Evolutionary conservation across 2,797 vertebrate species (phyloP).

Genomic region (Myiotriccus ornatus): DNA sequence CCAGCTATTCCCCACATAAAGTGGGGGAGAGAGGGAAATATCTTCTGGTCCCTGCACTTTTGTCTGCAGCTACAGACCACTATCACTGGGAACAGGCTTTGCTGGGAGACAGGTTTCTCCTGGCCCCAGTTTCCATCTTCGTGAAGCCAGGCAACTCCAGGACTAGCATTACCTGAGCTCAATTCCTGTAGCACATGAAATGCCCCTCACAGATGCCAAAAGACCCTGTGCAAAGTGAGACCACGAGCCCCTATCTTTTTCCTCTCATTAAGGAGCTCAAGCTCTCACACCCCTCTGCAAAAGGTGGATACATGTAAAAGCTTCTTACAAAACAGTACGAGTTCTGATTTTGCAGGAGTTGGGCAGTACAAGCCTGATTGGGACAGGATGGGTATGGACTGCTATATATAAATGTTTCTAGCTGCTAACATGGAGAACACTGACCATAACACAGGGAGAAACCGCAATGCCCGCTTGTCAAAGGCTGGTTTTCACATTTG

Average conservation of each 20-base stretch:
- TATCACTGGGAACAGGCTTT: background rate
- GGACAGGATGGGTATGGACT: background rate
- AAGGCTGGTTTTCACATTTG: background rate
- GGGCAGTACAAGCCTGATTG: background rate
- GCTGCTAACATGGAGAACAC: background rate
- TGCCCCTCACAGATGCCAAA: background rate
- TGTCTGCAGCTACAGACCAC: background rate
- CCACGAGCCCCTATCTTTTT: background rate
- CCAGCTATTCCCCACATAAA: background rate
- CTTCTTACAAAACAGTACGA: background rate
- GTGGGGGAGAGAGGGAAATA: background rate
- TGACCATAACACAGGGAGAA: rapidly evolving
- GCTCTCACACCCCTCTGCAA: background rate
- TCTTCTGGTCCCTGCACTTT: background rate
- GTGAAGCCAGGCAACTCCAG: background rate
- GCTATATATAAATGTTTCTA: background rate
- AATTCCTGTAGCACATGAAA: background rate
- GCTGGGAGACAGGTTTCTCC: background rate
- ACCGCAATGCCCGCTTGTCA: background rate
- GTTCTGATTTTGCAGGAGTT: background rate
- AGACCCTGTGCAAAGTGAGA: background rate
- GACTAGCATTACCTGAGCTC: background rate
- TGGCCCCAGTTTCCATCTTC: background rate
- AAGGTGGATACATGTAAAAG: background rate
- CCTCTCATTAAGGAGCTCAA: background rate